phyloP scores from a whole-genome alignment of 1,140 invertebrate species.

The Drosophila funebris region DNA sequence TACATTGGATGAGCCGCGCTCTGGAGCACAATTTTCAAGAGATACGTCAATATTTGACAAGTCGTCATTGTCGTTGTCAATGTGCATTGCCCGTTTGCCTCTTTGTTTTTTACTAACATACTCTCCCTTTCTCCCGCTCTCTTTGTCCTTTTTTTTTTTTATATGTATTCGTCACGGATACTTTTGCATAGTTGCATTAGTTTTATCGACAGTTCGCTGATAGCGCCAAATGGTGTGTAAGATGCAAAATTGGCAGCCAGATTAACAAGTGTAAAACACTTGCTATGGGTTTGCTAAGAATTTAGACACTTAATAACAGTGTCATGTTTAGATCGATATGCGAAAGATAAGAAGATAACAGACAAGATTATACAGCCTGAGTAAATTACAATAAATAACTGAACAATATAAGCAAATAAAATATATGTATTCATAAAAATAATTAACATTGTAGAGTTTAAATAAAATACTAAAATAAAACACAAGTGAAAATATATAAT shows the following conservation, averaged over 20 bases:
- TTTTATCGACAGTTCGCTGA: constrained; percentile 47
- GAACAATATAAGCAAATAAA: too few species aligned
- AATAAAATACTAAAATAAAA: too few species aligned
- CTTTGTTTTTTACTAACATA: constrained; percentile 28
- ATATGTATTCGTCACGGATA: constrained; percentile 44
- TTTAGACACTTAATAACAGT: neutral
- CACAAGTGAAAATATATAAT: too few species aligned
- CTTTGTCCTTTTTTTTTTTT: constrained; percentile 17
- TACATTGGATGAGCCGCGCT: constrained; percentile 79
- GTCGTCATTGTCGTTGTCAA: constrained; percentile 75
- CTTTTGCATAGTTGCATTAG: constrained; percentile 56
- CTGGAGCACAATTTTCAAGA: constrained; percentile 81
- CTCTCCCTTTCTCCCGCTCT: constrained; percentile 7
- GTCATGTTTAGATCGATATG: neutral
- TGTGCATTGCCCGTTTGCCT: constrained; percentile 56
- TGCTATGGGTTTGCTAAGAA: neutral
- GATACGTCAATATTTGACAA: constrained; percentile 83
- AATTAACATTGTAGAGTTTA: too few species aligned
- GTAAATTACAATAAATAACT: too few species aligned
- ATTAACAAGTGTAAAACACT: constrained; percentile 18
- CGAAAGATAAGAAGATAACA: neutral
- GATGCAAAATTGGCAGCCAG: constrained; percentile 32
- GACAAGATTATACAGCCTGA: neutral
- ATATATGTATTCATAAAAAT: too few species aligned
- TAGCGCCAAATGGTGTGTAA: constrained; percentile 52